Evolutionary conservation across 2,113 vertebrate genomes (phyloP).

Genomic region (Oreochromis tanganicae): DNA sequence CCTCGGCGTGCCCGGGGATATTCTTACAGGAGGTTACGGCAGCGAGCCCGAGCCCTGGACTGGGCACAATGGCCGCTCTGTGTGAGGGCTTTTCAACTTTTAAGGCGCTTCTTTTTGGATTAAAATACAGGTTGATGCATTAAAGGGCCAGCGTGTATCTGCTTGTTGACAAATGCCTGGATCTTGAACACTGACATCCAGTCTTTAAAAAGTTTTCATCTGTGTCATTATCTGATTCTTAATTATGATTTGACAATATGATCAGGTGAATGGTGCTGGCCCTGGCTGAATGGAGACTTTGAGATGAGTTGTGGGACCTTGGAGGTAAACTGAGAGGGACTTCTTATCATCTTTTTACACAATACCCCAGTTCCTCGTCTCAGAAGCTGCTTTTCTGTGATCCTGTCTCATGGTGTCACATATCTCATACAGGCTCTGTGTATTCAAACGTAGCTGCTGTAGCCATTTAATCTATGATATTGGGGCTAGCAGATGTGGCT

Average conservation of each 20-base stretch:
- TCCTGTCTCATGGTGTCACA: slow-evolving; percentile 8
- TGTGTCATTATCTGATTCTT: not conserved
- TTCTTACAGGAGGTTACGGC: slow-evolving; percentile 65
- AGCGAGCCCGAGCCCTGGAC: not conserved
- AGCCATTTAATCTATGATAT: slow-evolving; percentile 18
- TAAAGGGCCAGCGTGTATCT: not conserved
- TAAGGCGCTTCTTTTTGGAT: slow-evolving; percentile 37
- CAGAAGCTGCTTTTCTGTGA: not conserved
- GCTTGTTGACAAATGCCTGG: not conserved
- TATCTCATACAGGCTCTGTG: slow-evolving; percentile 7
- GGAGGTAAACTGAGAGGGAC: slow-evolving; percentile 1
- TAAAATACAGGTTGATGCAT: slow-evolving; percentile 5
- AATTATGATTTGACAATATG: not conserved
- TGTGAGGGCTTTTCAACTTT: slow-evolving; percentile 52
- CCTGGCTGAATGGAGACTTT: not conserved
- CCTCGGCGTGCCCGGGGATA: slow-evolving; percentile 43
- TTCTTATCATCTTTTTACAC: slow-evolving; percentile 6
- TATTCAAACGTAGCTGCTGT: not conserved
- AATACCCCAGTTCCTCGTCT: not conserved
- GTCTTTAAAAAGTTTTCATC: not conserved
- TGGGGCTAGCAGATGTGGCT: not conserved
- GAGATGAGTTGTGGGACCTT: not conserved
- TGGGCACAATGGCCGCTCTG: slow-evolving; percentile 72
- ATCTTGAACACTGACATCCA: not conserved
- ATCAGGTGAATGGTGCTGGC: not conserved